Evolutionary conservation across 2,113 vertebrate species (phyloP).

Genomic region (Xiphophorus couchianus): DNA sequence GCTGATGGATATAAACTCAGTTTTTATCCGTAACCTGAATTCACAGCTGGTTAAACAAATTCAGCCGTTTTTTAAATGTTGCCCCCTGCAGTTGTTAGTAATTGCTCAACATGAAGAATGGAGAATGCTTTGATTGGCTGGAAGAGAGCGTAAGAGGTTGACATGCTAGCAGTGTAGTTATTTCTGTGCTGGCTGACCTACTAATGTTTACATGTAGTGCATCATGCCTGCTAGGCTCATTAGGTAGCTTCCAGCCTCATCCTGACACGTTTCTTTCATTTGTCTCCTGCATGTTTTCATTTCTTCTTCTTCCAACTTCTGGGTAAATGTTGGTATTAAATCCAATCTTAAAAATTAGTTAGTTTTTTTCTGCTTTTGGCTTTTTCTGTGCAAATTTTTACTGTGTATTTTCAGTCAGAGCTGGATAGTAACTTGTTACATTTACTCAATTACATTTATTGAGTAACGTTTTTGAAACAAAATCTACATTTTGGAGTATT

Average conservation of each 20-base stretch:
- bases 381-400: conserved; percentile 30
- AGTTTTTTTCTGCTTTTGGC: conserved; percentile 6
- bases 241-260: conserved; percentile 61
- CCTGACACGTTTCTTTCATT: conserved; percentile 9
- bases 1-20: conserved; percentile 22
- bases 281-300: not conserved
- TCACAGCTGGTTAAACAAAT: conserved; percentile 46
- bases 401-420: conserved; percentile 10
- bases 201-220: conserved; percentile 75
- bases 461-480: too few species aligned
- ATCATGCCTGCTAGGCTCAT: conserved; percentile 72
- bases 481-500: too few species aligned
- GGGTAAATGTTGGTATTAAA: conserved; percentile 7
- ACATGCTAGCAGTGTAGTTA: conserved; percentile 58
- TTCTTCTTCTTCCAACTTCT: not conserved
- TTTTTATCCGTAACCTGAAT: conserved; percentile 44
- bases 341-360: conserved; percentile 3
- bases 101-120: conserved; percentile 38
- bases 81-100: conserved; percentile 34
- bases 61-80: conserved; percentile 49
- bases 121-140: conserved; percentile 37
- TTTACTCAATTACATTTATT: too few species aligned
- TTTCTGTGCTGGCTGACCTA: conserved; percentile 79
- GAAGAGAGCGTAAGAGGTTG: conserved; percentile 43
- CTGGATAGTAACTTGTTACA: not conserved